Base-by-base conservation (phyloP, 2,113 vertebrate species). In the Microcebus tavaratra region DNA sequence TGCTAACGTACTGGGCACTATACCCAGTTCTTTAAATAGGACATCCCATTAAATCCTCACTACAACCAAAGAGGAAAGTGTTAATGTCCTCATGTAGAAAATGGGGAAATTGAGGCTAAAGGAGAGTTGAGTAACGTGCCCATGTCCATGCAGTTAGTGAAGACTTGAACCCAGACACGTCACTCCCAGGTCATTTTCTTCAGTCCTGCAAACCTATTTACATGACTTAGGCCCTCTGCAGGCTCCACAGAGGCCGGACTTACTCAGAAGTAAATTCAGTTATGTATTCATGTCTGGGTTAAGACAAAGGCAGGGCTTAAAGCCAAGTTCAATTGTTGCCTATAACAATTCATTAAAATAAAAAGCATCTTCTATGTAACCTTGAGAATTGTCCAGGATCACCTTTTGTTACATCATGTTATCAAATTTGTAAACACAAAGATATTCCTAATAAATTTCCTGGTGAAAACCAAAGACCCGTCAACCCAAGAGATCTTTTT, bases 141-240 rank as follows among this genome's bases (percentile, higher is more conserved):
- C 8, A 0, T 23, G 75, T 23, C 48, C 59, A 50, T 34, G 21
- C 0, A 25, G 80, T 29, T 48, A 61, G 5, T 29, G 29, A 48
- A 55, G 23, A 50, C 13, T 42, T 3, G 23, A 90, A 14, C 15
- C 31, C 50, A 2, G 50, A n/a, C 8, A 4, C 8, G 3, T 48
- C 1, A 20, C 34, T 36, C 55, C 39, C 23, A 2, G 39, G 39
- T 25, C 5, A 0, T 76, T 20, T 70, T 36, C 82, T 68, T 73
- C 61, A 29, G 3, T 31, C 23, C 59, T 23, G 8, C 75, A 83
- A 17, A 36, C 20, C 45, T 39, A 0, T 70, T 39, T 31, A 5
- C 21, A 1, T 9, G 12, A 21, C 11, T 0, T 36, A 12, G 20
- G 21, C 15, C 3, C 5, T 0, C 0, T 8, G 67, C 25, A 6